Conservation (phyloP, 2,888 invertebrate species). For the Ptychoptera albimana region DNA sequence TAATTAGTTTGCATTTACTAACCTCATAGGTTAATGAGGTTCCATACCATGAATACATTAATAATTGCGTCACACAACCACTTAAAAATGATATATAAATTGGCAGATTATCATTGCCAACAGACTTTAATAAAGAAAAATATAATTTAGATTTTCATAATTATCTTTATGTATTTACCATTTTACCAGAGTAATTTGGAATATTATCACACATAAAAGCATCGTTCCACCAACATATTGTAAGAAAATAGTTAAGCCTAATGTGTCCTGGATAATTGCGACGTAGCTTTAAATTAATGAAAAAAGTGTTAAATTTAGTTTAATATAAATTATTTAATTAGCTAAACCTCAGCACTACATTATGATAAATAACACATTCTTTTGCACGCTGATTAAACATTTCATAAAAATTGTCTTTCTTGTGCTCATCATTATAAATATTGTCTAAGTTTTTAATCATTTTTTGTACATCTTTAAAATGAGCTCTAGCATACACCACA, state of each 20-base stretch:
- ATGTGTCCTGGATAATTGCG: neutral
- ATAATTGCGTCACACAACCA: neutral
- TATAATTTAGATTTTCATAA: neutral
- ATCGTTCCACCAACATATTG: neutral
- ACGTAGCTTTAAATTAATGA: neutral
- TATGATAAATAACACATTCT: neutral
- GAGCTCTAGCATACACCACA: neutral
- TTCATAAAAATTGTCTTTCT: too few relatives aligned
- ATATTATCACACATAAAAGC: neutral
- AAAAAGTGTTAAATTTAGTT: neutral
- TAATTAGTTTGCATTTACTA: too few relatives aligned
- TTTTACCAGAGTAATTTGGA: neutral
- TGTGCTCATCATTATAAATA: too few relatives aligned
- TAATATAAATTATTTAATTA: neutral
- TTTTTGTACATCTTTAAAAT: neutral
- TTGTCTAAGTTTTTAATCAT: neutral
- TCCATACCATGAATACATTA: neutral
- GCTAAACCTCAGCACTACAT: neutral
- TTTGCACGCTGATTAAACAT: too few relatives aligned
- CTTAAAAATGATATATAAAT: neutral
- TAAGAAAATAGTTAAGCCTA: neutral
- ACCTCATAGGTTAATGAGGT: neutral
- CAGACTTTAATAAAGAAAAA: neutral
- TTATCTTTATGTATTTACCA: neutral
- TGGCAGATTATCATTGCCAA: neutral